These are phyloP conservation scores for Drosophila triauraria DNA, from an alignment of 1,140 invertebrate genomes.

Conservation along the genomic window DNA sequence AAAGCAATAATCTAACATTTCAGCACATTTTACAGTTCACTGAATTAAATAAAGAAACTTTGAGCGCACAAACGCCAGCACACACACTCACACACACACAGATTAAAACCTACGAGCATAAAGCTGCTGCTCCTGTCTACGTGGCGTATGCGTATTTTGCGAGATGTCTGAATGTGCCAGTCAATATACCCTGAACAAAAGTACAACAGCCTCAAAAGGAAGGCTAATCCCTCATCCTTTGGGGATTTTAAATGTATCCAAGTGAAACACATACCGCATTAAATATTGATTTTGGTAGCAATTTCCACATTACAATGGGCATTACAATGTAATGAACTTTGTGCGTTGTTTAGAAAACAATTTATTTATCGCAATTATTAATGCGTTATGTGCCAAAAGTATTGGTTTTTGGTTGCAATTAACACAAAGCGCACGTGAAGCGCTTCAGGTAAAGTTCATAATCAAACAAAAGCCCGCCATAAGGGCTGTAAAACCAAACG, in stretches of 20 bases:
- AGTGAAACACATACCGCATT: neutral
- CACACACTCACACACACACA: constrained; percentile 29
- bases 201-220: neutral
- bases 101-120: constrained; percentile 59
- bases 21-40: constrained; percentile 83
- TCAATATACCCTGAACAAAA: constrained; percentile 12
- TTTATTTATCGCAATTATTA: constrained; percentile 12
- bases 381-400: constrained; percentile 1
- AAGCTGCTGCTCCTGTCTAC: constrained; percentile 41
- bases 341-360: constrained; percentile 10
- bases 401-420: constrained; percentile 8
- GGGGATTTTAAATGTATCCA: neutral
- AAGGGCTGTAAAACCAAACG: neutral
- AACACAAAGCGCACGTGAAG: neutral
- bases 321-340: neutral
- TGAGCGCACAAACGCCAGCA: constrained; percentile 49
- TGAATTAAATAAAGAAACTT: constrained; percentile 84
- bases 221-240: constrained; percentile 27
- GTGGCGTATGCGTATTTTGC: constrained; percentile 48
- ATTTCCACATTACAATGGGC: constrained; percentile 1
- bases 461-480: constrained; percentile 4
- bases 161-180: constrained; percentile 27
- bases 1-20: constrained; percentile 84
- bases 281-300: constrained; percentile 9
- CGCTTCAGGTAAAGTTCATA: constrained; percentile 8